These are phyloP conservation scores for Naja naja DNA, from an alignment of 2,113 vertebrate species.

Conservation along the genomic window DNA sequence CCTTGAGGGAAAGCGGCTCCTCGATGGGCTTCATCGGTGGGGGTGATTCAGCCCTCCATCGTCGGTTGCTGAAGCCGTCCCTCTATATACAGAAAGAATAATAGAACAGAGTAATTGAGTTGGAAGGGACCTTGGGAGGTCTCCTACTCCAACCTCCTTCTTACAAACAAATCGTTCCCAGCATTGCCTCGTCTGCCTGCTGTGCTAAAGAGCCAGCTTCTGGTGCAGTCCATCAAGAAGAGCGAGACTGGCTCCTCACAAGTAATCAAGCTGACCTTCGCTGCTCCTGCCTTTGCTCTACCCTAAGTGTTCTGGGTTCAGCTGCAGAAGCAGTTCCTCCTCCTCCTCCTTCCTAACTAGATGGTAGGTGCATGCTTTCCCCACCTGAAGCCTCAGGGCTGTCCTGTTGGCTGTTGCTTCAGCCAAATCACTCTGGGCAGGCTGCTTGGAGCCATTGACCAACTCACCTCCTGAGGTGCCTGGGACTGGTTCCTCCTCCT, in stretches of 20 bases:
- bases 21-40: not conserved
- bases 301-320: too few species aligned
- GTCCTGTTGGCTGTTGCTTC: too few species aligned
- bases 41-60: not conserved
- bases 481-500: not conserved
- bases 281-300: too few species aligned
- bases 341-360: too few species aligned
- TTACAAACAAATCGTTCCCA: not conserved
- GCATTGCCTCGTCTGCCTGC: not conserved
- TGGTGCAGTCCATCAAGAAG: not conserved
- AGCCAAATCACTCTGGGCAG: too few species aligned
- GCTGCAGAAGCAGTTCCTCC: too few species aligned
- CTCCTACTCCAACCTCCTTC: not conserved
- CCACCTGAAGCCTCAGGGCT: too few species aligned
- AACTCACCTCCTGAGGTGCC: not conserved
- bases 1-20: not conserved
- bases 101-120: not conserved
- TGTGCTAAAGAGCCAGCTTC: not conserved
- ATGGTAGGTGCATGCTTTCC: too few species aligned
- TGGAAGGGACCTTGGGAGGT: not conserved
- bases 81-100: not conserved
- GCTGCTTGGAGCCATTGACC: too few species aligned
- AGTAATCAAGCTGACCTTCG: not conserved
- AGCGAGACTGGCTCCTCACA: not conserved
- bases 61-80: not conserved